Conservation (phyloP, 2,797 vertebrate genomes). For the Rhinichthys osculus region DNA sequence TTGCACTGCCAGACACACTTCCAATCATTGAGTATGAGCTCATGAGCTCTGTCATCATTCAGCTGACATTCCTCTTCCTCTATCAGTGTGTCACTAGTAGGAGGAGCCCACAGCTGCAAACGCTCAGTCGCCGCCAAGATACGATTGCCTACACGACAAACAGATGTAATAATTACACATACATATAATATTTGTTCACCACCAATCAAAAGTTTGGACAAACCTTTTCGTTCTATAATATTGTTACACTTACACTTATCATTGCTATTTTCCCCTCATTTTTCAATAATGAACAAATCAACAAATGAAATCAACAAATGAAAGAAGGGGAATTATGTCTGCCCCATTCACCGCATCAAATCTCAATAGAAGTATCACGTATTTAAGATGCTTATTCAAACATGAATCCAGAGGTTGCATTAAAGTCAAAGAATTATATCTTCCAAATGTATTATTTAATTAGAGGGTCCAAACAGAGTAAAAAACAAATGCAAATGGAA, state of each 20-base stretch:
- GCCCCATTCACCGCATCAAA: not conserved
- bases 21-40: constrained; percentile 91
- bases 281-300: not conserved
- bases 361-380: not conserved
- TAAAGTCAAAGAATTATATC: not conserved
- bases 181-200: not conserved
- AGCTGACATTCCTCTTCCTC: constrained; percentile 85
- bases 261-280: no score
- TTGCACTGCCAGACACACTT: constrained; percentile 99
- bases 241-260: no score
- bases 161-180: not conserved
- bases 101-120: constrained; percentile 95
- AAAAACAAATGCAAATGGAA: not conserved
- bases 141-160: constrained; percentile 83
- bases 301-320: not conserved
- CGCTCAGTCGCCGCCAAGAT: constrained; percentile 93
- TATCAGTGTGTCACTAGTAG: constrained; percentile 84
- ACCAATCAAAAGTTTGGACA: not conserved
- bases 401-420: not conserved
- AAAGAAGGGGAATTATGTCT: not conserved
- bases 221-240: not conserved
- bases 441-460: not conserved
- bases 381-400: not conserved
- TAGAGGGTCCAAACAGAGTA: not conserved
- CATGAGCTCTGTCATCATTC: constrained; percentile 83